These are phyloP conservation scores for Torymus texanus DNA, from an alignment of 2,888 invertebrate genomes.

Conservation along the genomic window DNA sequence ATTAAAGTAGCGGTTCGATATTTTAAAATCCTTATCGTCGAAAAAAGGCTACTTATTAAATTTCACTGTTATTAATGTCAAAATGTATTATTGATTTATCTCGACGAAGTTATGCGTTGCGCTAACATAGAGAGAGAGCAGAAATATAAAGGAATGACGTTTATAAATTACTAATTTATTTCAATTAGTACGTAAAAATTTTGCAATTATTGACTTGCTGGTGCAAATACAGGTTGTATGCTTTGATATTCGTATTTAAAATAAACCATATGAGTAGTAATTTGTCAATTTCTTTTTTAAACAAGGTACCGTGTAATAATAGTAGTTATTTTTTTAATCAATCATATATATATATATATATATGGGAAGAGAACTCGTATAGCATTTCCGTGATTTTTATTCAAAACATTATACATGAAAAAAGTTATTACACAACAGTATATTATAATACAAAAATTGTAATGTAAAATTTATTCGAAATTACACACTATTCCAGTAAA, in stretches of 20 bases:
- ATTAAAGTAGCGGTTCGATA: slow-evolving; percentile 51
- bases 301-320: no score
- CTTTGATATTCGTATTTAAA: background rate
- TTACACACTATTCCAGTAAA: no score
- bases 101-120: slow-evolving; percentile 6
- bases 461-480: no score
- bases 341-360: no score
- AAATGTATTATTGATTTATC: slow-evolving; percentile 29
- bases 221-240: background rate
- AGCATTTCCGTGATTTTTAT: no score
- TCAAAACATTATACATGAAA: no score
- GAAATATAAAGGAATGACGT: slow-evolving; percentile 5
- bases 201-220: background rate
- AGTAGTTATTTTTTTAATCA: no score
- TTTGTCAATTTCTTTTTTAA: no score
- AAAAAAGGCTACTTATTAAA: slow-evolving; percentile 43
- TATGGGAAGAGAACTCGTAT: no score
- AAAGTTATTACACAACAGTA: no score
- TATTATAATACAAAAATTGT: no score
- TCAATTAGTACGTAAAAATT: slow-evolving; percentile 18
- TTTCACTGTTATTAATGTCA: slow-evolving; percentile 45
- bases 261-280: no score
- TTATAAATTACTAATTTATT: slow-evolving; percentile 11
- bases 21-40: slow-evolving; percentile 43
- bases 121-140: background rate